Conservation (phyloP, 2,888 invertebrate species). For the Sinopyrophorus schimmeli region DNA sequence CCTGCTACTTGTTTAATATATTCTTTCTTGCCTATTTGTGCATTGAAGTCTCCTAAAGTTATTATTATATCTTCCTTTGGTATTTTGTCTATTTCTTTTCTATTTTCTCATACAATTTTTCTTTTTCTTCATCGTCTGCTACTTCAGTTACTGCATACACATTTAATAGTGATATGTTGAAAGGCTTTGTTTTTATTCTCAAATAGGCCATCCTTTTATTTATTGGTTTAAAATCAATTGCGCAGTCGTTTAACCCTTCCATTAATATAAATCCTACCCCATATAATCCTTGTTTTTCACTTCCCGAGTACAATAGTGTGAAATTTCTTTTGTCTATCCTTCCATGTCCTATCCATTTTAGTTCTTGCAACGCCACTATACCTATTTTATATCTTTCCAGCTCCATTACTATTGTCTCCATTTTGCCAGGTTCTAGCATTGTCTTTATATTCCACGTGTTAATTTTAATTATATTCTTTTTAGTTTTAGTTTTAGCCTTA, state of each 20-base stretch:
- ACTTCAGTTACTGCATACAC: constrained; percentile 20
- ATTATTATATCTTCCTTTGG: constrained; percentile 10
- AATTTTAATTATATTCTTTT: constrained; percentile 9
- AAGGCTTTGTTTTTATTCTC: constrained; percentile 16
- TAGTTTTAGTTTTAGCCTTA: too few relatives aligned
- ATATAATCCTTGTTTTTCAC: constrained; percentile 23
- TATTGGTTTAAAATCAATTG: constrained; percentile 25
- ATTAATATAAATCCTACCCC: constrained; percentile 28
- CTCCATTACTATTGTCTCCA: constrained; percentile 24
- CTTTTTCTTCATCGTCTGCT: constrained; percentile 18
- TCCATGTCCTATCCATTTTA: constrained; percentile 23
- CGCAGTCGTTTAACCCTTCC: constrained; percentile 6
- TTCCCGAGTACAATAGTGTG: constrained; percentile 26
- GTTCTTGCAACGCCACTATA: constrained; percentile 27
- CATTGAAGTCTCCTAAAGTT: constrained; percentile 19
- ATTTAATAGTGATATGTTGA: constrained; percentile 19
- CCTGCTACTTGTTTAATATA: constrained; percentile 17
- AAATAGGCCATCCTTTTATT: constrained; percentile 19
- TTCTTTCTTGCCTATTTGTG: constrained; percentile 19
- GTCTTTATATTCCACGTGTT: constrained; percentile 26
- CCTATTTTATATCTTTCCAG: constrained; percentile 20
- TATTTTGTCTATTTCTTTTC: constrained; percentile 16
- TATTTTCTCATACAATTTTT: constrained; percentile 20
- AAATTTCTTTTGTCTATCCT: constrained; percentile 23
- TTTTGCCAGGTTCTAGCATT: constrained; percentile 26